Evolutionary conservation across 2,888 invertebrate genomes (phyloP).

Genomic region (Drosophila ustulata): DNA sequence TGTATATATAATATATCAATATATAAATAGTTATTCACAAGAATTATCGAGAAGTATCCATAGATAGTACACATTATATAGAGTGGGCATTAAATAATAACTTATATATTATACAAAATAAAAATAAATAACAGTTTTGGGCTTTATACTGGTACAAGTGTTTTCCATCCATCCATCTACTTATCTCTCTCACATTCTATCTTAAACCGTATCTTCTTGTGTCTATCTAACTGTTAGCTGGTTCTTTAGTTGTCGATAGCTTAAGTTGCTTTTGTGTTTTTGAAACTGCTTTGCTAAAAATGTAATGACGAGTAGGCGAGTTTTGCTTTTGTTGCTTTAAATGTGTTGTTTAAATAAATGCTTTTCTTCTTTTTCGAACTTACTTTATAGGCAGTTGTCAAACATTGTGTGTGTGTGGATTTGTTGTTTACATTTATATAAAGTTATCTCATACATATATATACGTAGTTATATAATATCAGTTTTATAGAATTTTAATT

Average conservation of each 20-base stretch:
- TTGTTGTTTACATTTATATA: slow-evolving; percentile 38
- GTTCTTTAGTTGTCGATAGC: slow-evolving; percentile 25
- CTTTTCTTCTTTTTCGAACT: slow-evolving; percentile 45
- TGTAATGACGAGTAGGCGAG: slow-evolving; percentile 76
- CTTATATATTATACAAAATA: slow-evolving; percentile 66
- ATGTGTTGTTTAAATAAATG: slow-evolving; percentile 61
- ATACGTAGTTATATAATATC: slow-evolving; percentile 66
- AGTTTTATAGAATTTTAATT: slow-evolving; percentile 53
- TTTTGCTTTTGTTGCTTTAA: slow-evolving; percentile 31
- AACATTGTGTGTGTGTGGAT: slow-evolving; percentile 46
- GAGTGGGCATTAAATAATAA: slow-evolving; percentile 55
- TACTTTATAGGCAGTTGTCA: slow-evolving; percentile 68
- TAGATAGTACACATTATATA: slow-evolving; percentile 60
- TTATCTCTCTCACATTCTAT: slow-evolving; percentile 3
- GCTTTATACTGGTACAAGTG: slow-evolving; percentile 77
- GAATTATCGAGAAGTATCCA: slow-evolving; percentile 69
- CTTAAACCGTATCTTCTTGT: slow-evolving; percentile 5
- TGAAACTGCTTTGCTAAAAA: slow-evolving; percentile 51
- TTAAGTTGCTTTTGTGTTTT: slow-evolving; percentile 23
- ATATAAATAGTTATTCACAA: slow-evolving; percentile 80
- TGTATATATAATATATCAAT: slow-evolving; percentile 56
- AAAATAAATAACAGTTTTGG: slow-evolving; percentile 80
- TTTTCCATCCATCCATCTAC: slow-evolving; percentile 22
- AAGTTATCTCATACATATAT: slow-evolving; percentile 51
- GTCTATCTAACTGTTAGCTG: slow-evolving; percentile 25